Percentiles rank a stretch among this genome's conserved stretches.
Conservation (phyloP, 2,888 invertebrate genomes). For the Ornithoptera alexandrae region DNA sequence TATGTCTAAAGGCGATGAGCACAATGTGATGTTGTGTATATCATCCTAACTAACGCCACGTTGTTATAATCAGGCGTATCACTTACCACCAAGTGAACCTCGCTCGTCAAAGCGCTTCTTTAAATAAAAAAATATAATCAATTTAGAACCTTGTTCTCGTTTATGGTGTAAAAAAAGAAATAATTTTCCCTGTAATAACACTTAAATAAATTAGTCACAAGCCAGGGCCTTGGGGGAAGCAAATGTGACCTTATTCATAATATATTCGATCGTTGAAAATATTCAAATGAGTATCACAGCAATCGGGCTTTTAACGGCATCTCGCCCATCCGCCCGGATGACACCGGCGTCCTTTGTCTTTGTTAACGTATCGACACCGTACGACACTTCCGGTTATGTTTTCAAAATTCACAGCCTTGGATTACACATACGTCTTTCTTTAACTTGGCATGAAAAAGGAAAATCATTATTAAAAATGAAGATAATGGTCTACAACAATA, state of each 20-base stretch:
- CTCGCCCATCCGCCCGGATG: conserved; percentile 24
- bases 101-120: too few species aligned
- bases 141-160: too few species aligned
- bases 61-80: too few species aligned
- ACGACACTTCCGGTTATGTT: conserved; percentile 14
- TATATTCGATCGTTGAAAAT: conserved; percentile 8
- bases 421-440: conserved; percentile 2
- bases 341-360: conserved; percentile 21
- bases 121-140: too few species aligned
- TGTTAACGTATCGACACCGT: conserved; percentile 1
- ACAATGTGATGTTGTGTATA: too few species aligned
- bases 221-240: conserved; percentile 7
- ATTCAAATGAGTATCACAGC: conserved; percentile 22
- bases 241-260: conserved; percentile 14
- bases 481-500: background rate
- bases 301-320: conserved; percentile 5
- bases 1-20: too few species aligned
- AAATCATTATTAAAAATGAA: background rate
- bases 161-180: background rate
- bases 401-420: background rate
- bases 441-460: background rate
- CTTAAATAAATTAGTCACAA: background rate
- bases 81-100: too few species aligned
- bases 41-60: too few species aligned
- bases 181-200: background rate